phyloP scores from a whole-genome alignment of 2,113 vertebrate genomes.

The Plecturocebus donacophilus region DNA sequence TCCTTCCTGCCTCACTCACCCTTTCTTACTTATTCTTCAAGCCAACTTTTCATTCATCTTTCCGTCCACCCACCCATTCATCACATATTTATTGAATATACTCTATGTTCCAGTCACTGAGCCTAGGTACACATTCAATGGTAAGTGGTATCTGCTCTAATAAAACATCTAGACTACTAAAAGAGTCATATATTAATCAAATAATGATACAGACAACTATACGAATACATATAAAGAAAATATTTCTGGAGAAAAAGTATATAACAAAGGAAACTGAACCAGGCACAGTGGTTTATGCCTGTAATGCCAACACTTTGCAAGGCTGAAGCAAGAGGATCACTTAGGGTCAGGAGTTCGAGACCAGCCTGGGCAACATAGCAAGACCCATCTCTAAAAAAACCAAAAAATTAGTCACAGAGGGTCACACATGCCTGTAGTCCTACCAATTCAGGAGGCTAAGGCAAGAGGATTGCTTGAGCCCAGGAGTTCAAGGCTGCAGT shows the following conservation, averaged over 20 bases:
- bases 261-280: neutral
- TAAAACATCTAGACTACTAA: neutral
- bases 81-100: neutral
- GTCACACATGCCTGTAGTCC: too few relatives aligned
- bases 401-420: too few relatives aligned
- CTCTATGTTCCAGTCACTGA: neutral
- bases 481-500: too few relatives aligned
- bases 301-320: too few relatives aligned
- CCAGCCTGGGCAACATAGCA: too few relatives aligned
- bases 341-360: too few relatives aligned
- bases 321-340: too few relatives aligned
- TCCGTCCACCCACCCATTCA: too few relatives aligned
- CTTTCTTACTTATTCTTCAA: neutral
- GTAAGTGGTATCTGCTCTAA: conserved; percentile 27
- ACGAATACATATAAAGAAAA: conserved; percentile 8
- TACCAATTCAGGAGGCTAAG: too few relatives aligned
- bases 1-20: neutral
- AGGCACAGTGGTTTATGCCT: too few relatives aligned
- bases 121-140: neutral
- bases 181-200: neutral
- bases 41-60: neutral
- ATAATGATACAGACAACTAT: neutral
- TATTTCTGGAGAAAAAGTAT: neutral
- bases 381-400: too few relatives aligned
- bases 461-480: too few relatives aligned